phyloP scores from a whole-genome alignment of 92 coral and sea anemone species.

The Bergia puertoricense region DNA sequence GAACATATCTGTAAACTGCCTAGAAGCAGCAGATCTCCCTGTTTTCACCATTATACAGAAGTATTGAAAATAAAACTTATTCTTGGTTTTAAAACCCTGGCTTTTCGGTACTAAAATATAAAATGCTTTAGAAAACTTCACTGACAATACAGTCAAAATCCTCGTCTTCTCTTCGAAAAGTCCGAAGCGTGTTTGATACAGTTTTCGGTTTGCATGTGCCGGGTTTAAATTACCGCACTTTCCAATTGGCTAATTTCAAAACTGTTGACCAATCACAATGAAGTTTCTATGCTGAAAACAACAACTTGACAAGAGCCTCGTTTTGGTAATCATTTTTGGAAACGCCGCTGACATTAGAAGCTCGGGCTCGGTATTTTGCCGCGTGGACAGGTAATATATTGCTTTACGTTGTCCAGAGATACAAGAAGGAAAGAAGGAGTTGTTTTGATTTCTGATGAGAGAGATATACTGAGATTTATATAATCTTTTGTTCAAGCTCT shows the following conservation, averaged over 20 bases:
- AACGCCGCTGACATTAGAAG: slow-evolving; percentile 17
- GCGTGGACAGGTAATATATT: slow-evolving; percentile 5
- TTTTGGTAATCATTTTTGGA: background rate
- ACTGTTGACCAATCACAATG: slow-evolving; percentile 72
- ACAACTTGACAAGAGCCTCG: slow-evolving; percentile 58
- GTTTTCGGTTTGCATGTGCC: slow-evolving; percentile 75
- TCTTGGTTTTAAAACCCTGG: background rate
- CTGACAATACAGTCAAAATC: background rate
- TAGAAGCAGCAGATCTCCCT: slow-evolving; percentile 43
- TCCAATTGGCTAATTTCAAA: slow-evolving; percentile 72
- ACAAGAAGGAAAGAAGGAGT: no score
- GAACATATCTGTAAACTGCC: slow-evolving; percentile 49
- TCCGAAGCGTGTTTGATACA: slow-evolving; percentile 41
- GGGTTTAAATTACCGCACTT: slow-evolving; percentile 75
- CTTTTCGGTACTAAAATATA: background rate
- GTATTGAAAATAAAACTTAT: background rate
- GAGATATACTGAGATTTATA: background rate
- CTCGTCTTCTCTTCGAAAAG: background rate
- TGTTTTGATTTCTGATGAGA: no score
- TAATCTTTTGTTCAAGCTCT: background rate
- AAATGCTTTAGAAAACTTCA: background rate
- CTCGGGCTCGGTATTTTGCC: slow-evolving; percentile 30
- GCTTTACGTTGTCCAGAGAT: no score
- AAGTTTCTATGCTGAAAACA: slow-evolving; percentile 28
- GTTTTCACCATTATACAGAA: slow-evolving; percentile 69